Percentiles rank a stretch among this genome's conserved stretches.
These are phyloP conservation scores for Theodoxus fluviatilis DNA, from an alignment of 2,888 invertebrate species.

Conservation along the genomic window DNA sequence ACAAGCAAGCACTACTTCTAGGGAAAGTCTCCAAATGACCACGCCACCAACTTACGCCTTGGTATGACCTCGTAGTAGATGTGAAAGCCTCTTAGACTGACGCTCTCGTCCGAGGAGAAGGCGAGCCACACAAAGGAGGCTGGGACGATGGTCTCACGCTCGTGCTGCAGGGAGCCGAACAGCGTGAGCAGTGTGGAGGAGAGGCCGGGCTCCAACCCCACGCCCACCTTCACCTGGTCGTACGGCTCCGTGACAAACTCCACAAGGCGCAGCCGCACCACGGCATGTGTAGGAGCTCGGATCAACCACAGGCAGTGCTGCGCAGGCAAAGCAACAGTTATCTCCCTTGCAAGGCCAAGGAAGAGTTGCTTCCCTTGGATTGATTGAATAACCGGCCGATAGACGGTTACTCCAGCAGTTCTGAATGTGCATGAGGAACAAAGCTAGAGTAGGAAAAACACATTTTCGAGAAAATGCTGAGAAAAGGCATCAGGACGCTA, in stretches of 20 bases:
- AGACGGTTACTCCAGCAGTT: no score
- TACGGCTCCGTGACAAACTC: conserved; percentile 30
- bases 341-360: no score
- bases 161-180: conserved; percentile 25
- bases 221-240: conserved; percentile 30
- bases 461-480: no score
- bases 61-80: conserved; percentile 28
- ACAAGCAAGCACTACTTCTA: no score
- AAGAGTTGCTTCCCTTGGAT: no score
- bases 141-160: conserved; percentile 29
- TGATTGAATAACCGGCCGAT: no score
- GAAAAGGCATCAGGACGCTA: no score
- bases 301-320: conserved; percentile 33
- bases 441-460: no score
- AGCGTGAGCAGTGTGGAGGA: conserved; percentile 25
- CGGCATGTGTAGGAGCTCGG: conserved; percentile 31
- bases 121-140: conserved; percentile 32
- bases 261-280: conserved; percentile 27
- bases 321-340: background rate
- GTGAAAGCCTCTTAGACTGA: conserved; percentile 27
- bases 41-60: conserved; percentile 29
- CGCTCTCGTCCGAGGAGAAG: conserved; percentile 29
- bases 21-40: no score
- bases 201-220: conserved; percentile 26
- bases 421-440: no score